These are phyloP conservation scores for Pelodiscus sinensis DNA, from an alignment of 2,113 vertebrate genomes.

Conservation along the genomic window DNA sequence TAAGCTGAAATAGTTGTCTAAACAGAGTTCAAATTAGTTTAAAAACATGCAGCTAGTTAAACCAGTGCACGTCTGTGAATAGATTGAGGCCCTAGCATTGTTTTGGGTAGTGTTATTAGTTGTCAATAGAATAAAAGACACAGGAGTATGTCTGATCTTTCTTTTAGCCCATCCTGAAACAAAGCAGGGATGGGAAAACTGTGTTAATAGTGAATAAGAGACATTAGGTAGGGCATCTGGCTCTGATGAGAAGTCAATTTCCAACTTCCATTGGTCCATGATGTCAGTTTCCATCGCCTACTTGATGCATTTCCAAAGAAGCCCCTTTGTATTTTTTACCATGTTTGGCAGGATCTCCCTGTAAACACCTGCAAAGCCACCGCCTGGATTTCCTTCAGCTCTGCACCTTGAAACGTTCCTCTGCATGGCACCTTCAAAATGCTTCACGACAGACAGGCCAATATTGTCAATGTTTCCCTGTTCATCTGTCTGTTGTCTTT, in stretches of 20 bases:
- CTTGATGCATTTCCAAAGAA: too few species aligned
- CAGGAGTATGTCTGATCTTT: neutral
- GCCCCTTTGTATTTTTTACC: too few species aligned
- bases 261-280: too few species aligned
- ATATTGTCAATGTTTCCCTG: neutral
- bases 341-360: too few species aligned
- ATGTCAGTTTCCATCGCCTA: too few species aligned
- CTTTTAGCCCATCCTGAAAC: neutral
- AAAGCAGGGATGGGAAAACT: neutral
- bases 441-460: neutral
- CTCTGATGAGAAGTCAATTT: fast-evolving
- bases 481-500: neutral
- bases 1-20: neutral
- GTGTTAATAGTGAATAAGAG: too few species aligned
- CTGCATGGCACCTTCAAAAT: neutral
- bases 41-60: slow-evolving; percentile 11
- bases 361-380: neutral
- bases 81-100: neutral
- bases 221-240: too few species aligned
- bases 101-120: neutral
- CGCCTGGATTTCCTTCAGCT: neutral
- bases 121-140: neutral
- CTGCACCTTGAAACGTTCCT: neutral
- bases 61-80: neutral
- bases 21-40: neutral